Conservation (phyloP, 2,113 vertebrate species). For the Manacus vitellinus region DNA sequence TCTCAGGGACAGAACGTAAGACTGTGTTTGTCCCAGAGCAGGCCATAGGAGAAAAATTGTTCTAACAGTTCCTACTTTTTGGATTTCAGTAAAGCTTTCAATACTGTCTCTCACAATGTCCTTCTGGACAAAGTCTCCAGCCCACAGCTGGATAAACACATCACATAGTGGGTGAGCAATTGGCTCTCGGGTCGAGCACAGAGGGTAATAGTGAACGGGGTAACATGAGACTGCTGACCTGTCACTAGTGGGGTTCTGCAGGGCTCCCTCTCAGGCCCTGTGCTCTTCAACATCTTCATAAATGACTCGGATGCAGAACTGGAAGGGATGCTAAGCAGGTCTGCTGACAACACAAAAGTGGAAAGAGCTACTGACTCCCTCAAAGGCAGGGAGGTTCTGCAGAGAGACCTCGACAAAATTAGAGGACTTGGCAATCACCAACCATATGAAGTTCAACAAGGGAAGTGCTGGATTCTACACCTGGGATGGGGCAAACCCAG, state of each 20-base stretch:
- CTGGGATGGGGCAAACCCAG: neutral
- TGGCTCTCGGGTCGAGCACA: neutral
- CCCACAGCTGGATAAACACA: neutral
- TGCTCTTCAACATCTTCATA: neutral
- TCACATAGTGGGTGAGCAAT: neutral
- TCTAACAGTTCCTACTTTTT: neutral
- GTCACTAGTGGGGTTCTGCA: neutral
- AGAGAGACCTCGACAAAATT: neutral
- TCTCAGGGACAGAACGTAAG: neutral
- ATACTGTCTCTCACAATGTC: neutral
- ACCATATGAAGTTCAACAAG: neutral
- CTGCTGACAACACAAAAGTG: neutral
- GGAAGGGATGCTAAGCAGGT: neutral
- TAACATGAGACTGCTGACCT: neutral
- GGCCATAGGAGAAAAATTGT: rapidly evolving
- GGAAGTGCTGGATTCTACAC: neutral
- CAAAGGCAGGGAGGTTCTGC: neutral
- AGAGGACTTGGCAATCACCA: neutral
- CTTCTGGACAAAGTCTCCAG: neutral
- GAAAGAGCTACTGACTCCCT: neutral
- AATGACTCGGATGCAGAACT: neutral
- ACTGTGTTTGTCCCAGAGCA: neutral
- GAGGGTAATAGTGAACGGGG: neutral
- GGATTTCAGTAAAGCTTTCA: neutral
- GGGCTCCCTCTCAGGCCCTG: neutral